Evolutionary conservation across 2,797 vertebrate genomes (phyloP).

Genomic region (Sebastes kiyomatsui): DNA sequence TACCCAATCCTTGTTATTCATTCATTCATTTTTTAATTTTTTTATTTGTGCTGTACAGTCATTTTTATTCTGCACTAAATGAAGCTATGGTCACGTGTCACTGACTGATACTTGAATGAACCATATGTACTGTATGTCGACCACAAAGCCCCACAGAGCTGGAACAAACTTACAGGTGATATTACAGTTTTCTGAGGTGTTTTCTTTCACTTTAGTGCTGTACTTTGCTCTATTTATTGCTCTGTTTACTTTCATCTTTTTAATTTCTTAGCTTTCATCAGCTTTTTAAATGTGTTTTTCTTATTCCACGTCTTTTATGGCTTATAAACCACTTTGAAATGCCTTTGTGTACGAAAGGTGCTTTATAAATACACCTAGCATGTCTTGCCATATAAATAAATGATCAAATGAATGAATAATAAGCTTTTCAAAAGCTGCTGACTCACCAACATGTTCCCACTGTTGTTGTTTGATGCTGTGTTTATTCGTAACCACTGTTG

Average conservation of each 20-base stretch:
- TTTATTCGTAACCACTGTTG: background rate
- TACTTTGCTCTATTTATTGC: background rate
- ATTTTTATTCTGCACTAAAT: background rate
- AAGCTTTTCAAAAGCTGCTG: slow-evolving; percentile 4
- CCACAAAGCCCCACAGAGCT: background rate
- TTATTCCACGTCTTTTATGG: background rate
- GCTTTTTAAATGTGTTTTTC: background rate
- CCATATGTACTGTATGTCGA: background rate
- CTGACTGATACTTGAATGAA: background rate
- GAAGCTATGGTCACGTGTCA: background rate
- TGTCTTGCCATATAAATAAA: background rate
- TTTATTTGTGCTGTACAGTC: background rate
- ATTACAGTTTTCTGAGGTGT: background rate
- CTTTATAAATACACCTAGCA: background rate
- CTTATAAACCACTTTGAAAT: slow-evolving; percentile 1
- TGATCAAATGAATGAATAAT: background rate
- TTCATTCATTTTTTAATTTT: background rate
- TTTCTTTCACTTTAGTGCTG: background rate
- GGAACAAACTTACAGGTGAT: background rate
- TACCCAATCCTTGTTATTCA: background rate
- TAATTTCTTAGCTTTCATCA: background rate
- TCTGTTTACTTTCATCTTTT: background rate
- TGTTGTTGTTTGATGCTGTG: background rate
- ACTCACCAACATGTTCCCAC: background rate
- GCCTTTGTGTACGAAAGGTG: background rate